phyloP scores from a whole-genome alignment of 1,140 invertebrate species.

The Nixonia krombeini region DNA sequence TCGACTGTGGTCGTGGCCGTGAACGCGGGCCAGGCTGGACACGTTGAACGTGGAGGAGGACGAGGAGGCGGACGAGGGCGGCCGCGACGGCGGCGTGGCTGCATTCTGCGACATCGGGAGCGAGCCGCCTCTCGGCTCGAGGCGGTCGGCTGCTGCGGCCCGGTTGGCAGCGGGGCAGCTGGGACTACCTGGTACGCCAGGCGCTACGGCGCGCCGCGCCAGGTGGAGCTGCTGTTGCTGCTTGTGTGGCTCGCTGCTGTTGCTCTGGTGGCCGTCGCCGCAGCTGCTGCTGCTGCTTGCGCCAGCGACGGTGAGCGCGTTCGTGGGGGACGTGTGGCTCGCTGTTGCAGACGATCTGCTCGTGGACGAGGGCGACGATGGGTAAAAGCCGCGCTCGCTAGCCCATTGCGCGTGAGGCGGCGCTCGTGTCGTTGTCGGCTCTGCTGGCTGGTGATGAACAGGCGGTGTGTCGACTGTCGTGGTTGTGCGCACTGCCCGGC shows the following conservation, averaged over 20 bases:
- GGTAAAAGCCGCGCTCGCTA: slow-evolving; percentile 51
- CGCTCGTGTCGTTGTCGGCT: slow-evolving; percentile 44
- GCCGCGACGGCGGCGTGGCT: slow-evolving; percentile 63
- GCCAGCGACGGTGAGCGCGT: slow-evolving; percentile 19
- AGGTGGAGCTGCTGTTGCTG: slow-evolving; percentile 23
- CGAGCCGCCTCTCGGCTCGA: slow-evolving; percentile 55
- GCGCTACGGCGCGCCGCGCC: slow-evolving; percentile 31
- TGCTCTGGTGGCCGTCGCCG: slow-evolving; percentile 3
- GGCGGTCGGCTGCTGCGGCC: slow-evolving; percentile 55
- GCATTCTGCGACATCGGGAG: slow-evolving; percentile 65
- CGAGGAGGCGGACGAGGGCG: slow-evolving; percentile 62
- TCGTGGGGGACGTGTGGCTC: slow-evolving; percentile 27
- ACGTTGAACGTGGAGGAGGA: slow-evolving; percentile 33
- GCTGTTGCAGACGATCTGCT: slow-evolving; percentile 31
- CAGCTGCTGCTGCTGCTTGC: no score
- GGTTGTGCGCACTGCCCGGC: slow-evolving; percentile 72
- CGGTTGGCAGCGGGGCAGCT: no score
- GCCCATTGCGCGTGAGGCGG: slow-evolving; percentile 54
- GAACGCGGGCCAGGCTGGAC: slow-evolving; percentile 54
- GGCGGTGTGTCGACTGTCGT: slow-evolving; percentile 53
- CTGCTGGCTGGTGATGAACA: slow-evolving; percentile 31
- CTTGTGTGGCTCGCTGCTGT: slow-evolving; percentile 6
- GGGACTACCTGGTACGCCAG: slow-evolving; percentile 16
- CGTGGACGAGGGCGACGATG: slow-evolving; percentile 49
- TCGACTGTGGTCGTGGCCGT: slow-evolving; percentile 61